Base-by-base conservation (phyloP, 2,797 vertebrate species). In the Gallirallus australis region DNA sequence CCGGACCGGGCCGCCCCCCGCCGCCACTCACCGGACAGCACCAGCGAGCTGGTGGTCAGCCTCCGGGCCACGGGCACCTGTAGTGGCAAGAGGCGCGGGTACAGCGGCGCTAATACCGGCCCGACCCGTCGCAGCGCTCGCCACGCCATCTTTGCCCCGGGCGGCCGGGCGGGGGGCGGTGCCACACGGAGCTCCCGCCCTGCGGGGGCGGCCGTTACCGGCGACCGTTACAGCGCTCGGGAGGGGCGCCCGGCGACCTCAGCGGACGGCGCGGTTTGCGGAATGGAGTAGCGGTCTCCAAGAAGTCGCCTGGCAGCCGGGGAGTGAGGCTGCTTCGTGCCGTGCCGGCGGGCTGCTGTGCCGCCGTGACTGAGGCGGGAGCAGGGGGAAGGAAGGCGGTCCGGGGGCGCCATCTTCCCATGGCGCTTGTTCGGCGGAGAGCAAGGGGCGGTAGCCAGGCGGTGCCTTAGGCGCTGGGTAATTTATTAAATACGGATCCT, bases 61-160 rank as follows among this genome's bases (percentile, higher is more conserved):
- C 81, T 40, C 48, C 92, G 86, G 16, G 42, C 89, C 47, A 31
- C 40, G 16, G 37, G 31, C 47, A 47, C 37, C 72, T 52, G 27
- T 19, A 15, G 71, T 53, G 27, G 78, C 54, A 78, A 30, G 20
- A 85, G 18, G n/a, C 27, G 72, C n/a, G 81, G 47, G 47, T 85
- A 91, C 53, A 81, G 63, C 72, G 91, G 72, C 47, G 14, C 81
- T 82, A 91, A 9, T 2, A 65, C 77, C 79, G 57, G 57, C 81
- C 89, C 92, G 5, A 86, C 68, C 30, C 48, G 50, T 89, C 77
- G 13, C 18, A 94, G 4, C 69, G 69, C 59, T 35, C 82, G 52
- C 88, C 76, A 93, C 94, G 94, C 94, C 94, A 93, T 93, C 94
- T 93, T 92, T 80, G 85, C 61, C 9, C 30, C 70, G 57, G 42